phyloP scores from a whole-genome alignment of 1,140 invertebrate genomes.

The Agraylea sexmaculata region DNA sequence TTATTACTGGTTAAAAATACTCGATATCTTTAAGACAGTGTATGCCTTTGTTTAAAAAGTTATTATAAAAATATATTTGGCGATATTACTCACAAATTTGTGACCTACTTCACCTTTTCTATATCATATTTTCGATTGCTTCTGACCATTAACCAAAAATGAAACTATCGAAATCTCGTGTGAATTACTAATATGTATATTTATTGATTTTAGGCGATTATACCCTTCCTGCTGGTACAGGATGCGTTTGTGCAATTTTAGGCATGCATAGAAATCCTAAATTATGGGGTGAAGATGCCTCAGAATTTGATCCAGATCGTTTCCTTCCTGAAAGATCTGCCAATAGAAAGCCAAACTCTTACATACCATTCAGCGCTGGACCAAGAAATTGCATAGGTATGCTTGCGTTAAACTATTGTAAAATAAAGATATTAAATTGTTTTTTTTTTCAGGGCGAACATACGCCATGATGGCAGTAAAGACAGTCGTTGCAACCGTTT shows the following conservation, averaged over 20 bases:
- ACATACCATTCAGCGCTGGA: conserved; percentile 50
- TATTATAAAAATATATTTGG: too few relatives aligned
- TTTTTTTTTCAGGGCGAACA: conserved; percentile 28
- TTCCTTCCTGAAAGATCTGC: conserved; percentile 44
- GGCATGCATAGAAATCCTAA: conserved; percentile 38
- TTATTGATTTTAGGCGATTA: conserved; percentile 7
- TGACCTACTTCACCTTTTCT: too few relatives aligned
- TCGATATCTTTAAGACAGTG: too few relatives aligned
- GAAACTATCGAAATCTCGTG: too few relatives aligned
- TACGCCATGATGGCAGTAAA: conserved; percentile 37
- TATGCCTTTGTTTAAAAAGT: too few relatives aligned
- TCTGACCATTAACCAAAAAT: too few relatives aligned
- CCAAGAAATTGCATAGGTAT: conserved; percentile 49
- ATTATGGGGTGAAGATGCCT: conserved; percentile 48
- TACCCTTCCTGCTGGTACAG: conserved; percentile 26
- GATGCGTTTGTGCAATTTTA: conserved; percentile 25
- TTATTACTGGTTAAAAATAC: too few relatives aligned
- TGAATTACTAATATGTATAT: conserved; percentile 1
- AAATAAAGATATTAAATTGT: conserved; percentile 1
- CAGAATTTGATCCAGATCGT: conserved; percentile 54
- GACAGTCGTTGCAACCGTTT: conserved; percentile 26
- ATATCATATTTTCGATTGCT: too few relatives aligned
- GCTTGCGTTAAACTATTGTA: conserved; percentile 1
- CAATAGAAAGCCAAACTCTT: conserved; percentile 38
- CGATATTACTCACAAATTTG: too few relatives aligned